These are phyloP conservation scores for Xiphophorus hellerii DNA, from an alignment of 2,113 vertebrate species.

Conservation along the genomic window DNA sequence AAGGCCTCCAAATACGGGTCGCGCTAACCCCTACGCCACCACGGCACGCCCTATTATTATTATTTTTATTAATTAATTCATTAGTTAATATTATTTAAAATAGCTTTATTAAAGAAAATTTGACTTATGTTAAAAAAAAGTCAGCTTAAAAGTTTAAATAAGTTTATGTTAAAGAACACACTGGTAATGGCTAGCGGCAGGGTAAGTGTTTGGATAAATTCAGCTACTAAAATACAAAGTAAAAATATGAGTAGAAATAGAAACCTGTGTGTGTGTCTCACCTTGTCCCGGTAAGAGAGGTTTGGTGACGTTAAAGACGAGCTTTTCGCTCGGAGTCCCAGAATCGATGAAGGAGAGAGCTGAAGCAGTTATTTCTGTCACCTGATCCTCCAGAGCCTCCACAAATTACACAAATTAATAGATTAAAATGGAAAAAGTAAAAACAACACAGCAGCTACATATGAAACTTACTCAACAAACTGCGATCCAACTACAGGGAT, in stretches of 20 bases:
- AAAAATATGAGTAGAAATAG: not conserved
- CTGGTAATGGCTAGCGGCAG: too few relatives aligned
- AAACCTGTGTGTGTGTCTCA: conserved; percentile 59
- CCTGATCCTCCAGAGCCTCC: conserved; percentile 90
- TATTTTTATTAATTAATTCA: too few relatives aligned
- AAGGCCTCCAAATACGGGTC: too few relatives aligned
- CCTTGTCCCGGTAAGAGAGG: conserved; percentile 88
- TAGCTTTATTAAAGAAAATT: too few relatives aligned
- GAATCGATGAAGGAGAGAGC: conserved; percentile 90
- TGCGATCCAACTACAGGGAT: not conserved
- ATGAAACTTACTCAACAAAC: not conserved
- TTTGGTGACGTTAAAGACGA: conserved; percentile 90
- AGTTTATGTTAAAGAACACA: too few relatives aligned
- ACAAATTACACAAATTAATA: conserved; percentile 25
- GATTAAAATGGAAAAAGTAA: not conserved
- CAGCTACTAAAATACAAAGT: too few relatives aligned
- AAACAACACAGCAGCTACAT: not conserved
- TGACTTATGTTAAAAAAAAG: too few relatives aligned
- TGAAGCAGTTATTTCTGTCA: conserved; percentile 88
- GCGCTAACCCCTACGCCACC: too few relatives aligned
- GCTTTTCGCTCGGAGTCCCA: conserved; percentile 84
- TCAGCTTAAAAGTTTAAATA: too few relatives aligned
- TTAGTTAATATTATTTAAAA: too few relatives aligned
- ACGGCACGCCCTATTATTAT: too few relatives aligned
- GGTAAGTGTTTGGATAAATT: too few relatives aligned